These are phyloP conservation scores for Cyanistes caeruleus DNA, from an alignment of 2,113 vertebrate species.

Conservation along the genomic window DNA sequence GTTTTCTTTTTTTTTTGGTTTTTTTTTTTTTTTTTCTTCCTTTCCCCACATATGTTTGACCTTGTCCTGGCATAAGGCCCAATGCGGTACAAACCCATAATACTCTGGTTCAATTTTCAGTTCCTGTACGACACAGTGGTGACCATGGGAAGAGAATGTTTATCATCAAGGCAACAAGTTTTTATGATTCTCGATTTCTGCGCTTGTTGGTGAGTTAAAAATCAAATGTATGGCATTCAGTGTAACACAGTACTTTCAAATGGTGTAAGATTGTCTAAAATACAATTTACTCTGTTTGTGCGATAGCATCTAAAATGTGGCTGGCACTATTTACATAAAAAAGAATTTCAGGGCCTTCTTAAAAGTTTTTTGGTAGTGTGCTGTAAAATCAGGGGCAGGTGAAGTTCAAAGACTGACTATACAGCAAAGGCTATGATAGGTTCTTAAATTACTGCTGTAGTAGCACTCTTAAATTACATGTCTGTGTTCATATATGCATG, in stretches of 20 bases:
- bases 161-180: constrained; percentile 81
- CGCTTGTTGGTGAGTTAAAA: constrained; percentile 81
- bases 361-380: not conserved
- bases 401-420: not conserved
- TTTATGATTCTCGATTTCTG: constrained; percentile 88
- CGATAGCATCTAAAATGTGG: not conserved
- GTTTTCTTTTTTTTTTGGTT: too few species aligned
- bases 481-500: not conserved
- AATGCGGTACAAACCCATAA: not conserved
- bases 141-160: constrained; percentile 87
- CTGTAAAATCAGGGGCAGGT: not conserved
- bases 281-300: not conserved
- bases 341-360: not conserved
- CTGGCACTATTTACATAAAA: not conserved
- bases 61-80: not conserved
- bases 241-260: not conserved
- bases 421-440: not conserved
- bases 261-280: not conserved
- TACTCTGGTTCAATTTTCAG: constrained; percentile 69
- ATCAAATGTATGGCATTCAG: not conserved
- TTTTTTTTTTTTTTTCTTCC: too few species aligned
- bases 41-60: fast-evolving
- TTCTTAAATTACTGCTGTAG: not conserved
- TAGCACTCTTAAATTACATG: not conserved
- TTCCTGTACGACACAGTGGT: constrained; percentile 82